Percentiles rank a stretch among this genome's conserved stretches.
phyloP scores from a whole-genome alignment of 2,113 vertebrate genomes.

The Rhineura floridana region DNA sequence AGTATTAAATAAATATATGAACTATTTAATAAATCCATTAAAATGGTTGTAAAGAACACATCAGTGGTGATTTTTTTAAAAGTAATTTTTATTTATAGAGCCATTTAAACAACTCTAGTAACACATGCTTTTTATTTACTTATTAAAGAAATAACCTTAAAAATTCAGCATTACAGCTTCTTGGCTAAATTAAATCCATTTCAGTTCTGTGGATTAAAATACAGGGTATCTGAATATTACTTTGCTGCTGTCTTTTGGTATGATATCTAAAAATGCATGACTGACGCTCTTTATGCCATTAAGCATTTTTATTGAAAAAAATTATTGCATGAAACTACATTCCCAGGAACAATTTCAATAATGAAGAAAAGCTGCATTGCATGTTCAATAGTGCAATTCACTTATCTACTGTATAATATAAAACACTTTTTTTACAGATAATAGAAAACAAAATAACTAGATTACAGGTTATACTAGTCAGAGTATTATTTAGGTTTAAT shows the following conservation, averaged over 20 bases:
- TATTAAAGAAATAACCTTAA: slow-evolving; percentile 73
- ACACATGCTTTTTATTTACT: slow-evolving; percentile 33
- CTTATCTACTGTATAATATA: slow-evolving; percentile 79
- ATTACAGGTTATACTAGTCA: slow-evolving; percentile 71
- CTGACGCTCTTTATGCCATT: slow-evolving; percentile 68
- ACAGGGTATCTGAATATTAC: slow-evolving; percentile 71
- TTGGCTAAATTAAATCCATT: slow-evolving; percentile 71
- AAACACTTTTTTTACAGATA: slow-evolving; percentile 76
- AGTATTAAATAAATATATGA: not conserved
- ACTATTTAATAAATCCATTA: not conserved
- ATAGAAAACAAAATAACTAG: slow-evolving; percentile 74
- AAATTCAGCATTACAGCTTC: slow-evolving; percentile 71
- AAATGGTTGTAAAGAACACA: slow-evolving; percentile 61
- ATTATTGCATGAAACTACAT: slow-evolving; percentile 87
- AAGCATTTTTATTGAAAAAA: slow-evolving; percentile 76
- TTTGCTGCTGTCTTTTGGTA: slow-evolving; percentile 67
- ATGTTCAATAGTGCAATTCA: slow-evolving; percentile 82
- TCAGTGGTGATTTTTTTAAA: slow-evolving; percentile 55
- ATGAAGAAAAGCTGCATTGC: slow-evolving; percentile 72
- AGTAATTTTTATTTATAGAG: slow-evolving; percentile 77
- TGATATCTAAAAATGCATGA: slow-evolving; percentile 72
- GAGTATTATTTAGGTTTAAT: slow-evolving; percentile 65
- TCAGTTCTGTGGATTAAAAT: slow-evolving; percentile 73
- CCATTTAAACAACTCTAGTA: slow-evolving; percentile 69
- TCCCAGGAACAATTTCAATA: slow-evolving; percentile 76